These are phyloP conservation scores for Mycteria americana DNA, from an alignment of 2,797 vertebrate genomes.

Conservation along the genomic window DNA sequence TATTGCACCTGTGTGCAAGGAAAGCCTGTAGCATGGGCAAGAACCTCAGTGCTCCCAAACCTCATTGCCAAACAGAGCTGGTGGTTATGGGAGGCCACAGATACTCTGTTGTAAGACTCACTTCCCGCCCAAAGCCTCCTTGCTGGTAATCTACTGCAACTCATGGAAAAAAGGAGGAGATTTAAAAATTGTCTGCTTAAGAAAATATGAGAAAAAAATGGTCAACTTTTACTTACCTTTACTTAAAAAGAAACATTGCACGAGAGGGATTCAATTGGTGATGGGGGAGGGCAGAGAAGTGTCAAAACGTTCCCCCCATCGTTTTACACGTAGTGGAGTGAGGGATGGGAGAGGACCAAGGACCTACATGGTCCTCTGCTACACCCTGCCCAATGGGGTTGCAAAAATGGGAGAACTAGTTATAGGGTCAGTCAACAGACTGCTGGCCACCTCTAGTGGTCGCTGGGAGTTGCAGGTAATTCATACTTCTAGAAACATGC, in stretches of 20 bases:
- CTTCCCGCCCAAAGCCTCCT: background rate
- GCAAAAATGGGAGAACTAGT: background rate
- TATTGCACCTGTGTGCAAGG: background rate
- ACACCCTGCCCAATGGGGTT: background rate
- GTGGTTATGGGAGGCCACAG: background rate
- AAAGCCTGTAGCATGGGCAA: background rate
- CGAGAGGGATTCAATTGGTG: background rate
- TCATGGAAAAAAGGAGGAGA: background rate
- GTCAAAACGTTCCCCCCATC: background rate
- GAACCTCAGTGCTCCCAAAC: background rate
- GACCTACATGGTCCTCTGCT: background rate
- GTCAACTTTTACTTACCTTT: background rate
- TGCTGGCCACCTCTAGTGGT: conserved; percentile 43
- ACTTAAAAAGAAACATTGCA: background rate
- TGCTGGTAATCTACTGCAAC: background rate
- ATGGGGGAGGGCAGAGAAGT: background rate
- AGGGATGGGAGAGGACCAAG: background rate
- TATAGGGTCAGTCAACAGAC: background rate
- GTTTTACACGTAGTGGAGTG: background rate
- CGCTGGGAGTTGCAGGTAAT: background rate
- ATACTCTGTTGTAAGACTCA: background rate
- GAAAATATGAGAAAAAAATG: background rate
- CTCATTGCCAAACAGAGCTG: background rate
- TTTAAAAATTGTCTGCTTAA: background rate
- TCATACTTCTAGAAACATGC: background rate